phyloP scores from a whole-genome alignment of 2,113 vertebrate species.

The Zosterops borbonicus region DNA sequence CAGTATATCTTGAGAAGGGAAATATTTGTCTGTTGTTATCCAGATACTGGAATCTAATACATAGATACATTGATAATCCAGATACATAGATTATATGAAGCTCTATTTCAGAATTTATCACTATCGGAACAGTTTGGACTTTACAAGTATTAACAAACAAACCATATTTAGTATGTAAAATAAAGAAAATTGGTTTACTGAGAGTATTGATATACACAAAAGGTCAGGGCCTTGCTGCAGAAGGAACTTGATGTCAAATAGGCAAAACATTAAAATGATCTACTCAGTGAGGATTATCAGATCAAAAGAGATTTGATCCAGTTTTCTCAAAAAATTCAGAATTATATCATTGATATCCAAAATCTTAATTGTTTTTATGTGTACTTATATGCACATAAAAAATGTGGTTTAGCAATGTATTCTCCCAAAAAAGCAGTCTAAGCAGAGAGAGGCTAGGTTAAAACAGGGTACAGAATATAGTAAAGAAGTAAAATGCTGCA shows the following conservation, averaged over 20 bases:
- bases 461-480: neutral
- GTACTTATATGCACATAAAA: neutral
- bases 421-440: neutral
- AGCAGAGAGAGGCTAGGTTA: neutral
- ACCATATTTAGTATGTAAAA: neutral
- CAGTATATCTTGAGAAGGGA: neutral
- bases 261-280: neutral
- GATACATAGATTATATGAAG: neutral
- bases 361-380: neutral
- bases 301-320: neutral
- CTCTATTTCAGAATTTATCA: neutral
- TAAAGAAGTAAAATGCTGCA: neutral
- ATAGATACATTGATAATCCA: neutral
- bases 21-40: neutral
- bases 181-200: neutral
- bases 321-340: neutral
- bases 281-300: neutral
- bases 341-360: neutral
- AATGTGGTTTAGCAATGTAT: neutral
- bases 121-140: neutral
- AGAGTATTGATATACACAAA: neutral
- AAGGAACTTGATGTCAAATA: neutral
- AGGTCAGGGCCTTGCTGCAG: neutral
- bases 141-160: neutral
- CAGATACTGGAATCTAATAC: neutral